Conservation (phyloP, 2,797 vertebrate species). For the Sebastes diploproa region DNA sequence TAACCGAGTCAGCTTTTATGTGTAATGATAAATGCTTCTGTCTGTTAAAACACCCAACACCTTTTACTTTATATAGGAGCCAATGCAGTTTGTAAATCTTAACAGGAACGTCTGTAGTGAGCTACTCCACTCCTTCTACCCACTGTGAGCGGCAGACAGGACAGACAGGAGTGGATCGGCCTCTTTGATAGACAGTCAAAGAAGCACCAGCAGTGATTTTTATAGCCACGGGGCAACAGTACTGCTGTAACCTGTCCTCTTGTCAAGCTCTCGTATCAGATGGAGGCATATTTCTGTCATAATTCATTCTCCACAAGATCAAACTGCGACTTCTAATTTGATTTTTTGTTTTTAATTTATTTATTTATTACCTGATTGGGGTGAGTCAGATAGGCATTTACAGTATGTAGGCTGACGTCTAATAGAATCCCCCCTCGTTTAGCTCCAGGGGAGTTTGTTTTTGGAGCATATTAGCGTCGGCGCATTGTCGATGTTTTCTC, state of each 20-base stretch:
- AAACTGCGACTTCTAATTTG: conserved; percentile 24
- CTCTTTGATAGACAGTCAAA: conserved; percentile 68
- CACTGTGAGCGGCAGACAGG: conserved; percentile 55
- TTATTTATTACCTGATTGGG: conserved; percentile 49
- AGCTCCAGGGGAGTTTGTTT: conserved; percentile 71
- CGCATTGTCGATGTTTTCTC: conserved; percentile 65
- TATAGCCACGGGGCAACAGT: conserved; percentile 45
- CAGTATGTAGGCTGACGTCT: conserved; percentile 61
- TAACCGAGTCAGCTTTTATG: conserved; percentile 68
- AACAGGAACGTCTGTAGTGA: neutral
- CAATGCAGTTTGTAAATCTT: conserved; percentile 17
- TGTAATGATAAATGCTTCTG: conserved; percentile 55
- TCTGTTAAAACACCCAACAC: conserved; percentile 65
- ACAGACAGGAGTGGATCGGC: conserved; percentile 42
- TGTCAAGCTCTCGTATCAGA: conserved; percentile 47
- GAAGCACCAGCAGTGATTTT: conserved; percentile 66
- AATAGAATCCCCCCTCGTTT: conserved; percentile 65
- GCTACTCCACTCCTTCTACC: conserved; percentile 16
- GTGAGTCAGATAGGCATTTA: conserved; percentile 41
- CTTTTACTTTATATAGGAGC: conserved; percentile 32
- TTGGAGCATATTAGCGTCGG: conserved; percentile 64
- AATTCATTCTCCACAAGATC: conserved; percentile 31
- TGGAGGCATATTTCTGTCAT: conserved; percentile 25
- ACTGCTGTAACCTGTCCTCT: conserved; percentile 64
- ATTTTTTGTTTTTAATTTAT: conserved; percentile 10